A percentile compares a stretch with the other conserved stretches of the same genome.
phyloP scores from a whole-genome alignment of 2,113 vertebrate genomes.

The Entosphenus tridentatus region DNA sequence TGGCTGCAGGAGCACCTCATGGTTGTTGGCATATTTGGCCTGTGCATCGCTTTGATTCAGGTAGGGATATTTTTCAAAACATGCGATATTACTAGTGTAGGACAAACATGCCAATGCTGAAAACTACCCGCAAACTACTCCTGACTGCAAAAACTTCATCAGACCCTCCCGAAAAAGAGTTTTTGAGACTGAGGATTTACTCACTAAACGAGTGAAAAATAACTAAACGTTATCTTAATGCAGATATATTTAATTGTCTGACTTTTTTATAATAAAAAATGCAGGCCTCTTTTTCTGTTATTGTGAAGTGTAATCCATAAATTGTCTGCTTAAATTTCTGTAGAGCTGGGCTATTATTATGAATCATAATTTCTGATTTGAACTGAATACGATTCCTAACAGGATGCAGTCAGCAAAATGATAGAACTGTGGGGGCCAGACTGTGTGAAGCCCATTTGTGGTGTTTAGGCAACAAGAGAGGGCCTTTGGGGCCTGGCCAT shows the following conservation, averaged over 20 bases:
- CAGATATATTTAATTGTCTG: not conserved
- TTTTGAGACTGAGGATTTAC: not conserved
- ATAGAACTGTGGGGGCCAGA: too few species aligned
- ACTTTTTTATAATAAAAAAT: too few species aligned
- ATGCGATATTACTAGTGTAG: not conserved
- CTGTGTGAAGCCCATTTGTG: too few species aligned
- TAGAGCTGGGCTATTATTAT: too few species aligned
- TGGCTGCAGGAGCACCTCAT: conserved; percentile 89
- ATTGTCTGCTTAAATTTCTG: too few species aligned
- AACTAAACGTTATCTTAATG: not conserved
- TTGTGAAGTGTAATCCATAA: too few species aligned
- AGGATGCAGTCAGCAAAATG: too few species aligned
- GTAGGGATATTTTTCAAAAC: conserved; percentile 14
- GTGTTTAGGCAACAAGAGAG: too few species aligned
- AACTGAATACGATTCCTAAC: too few species aligned
- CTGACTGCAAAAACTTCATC: not conserved
- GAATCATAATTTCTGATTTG: too few species aligned
- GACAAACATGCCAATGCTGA: not conserved
- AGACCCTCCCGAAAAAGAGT: not conserved
- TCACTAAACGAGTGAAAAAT: not conserved
- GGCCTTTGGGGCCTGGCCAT: too few species aligned
- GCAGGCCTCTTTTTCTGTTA: too few species aligned
- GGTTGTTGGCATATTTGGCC: conserved; percentile 68
- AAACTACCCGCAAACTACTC: not conserved
- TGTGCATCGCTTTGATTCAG: conserved; percentile 78